Evolutionary conservation across 2,113 vertebrate species (phyloP).

Genomic region (Dipodomys spectabilis): DNA sequence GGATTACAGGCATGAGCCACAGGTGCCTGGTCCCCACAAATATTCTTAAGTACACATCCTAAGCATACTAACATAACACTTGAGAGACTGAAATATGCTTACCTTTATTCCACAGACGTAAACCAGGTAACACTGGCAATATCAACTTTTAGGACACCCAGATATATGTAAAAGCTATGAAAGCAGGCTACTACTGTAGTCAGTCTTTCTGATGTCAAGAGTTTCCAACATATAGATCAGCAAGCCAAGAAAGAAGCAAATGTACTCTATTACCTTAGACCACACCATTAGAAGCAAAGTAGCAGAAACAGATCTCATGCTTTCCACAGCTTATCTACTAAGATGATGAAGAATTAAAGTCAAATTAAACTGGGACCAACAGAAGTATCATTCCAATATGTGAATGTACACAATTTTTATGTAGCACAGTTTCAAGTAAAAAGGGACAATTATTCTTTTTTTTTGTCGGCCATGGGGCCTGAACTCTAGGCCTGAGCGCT

Average conservation of each 20-base stretch:
- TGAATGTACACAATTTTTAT: slow-evolving; percentile 41
- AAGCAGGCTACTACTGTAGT: slow-evolving; percentile 74
- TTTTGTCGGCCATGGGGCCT: no score
- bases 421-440: slow-evolving; percentile 24
- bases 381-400: slow-evolving; percentile 52
- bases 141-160: slow-evolving; percentile 76
- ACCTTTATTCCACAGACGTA: slow-evolving; percentile 82
- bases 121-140: slow-evolving; percentile 72
- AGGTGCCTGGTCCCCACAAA: background rate
- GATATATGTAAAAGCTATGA: slow-evolving; percentile 77
- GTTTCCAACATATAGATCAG: slow-evolving; percentile 69
- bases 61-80: slow-evolving; percentile 65
- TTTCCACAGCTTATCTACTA: slow-evolving; percentile 72
- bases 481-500: no score
- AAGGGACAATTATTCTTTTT: slow-evolving; percentile 45
- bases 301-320: slow-evolving; percentile 73
- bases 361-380: slow-evolving; percentile 61
- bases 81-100: slow-evolving; percentile 79
- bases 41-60: slow-evolving; percentile 59
- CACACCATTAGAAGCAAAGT: slow-evolving; percentile 71
- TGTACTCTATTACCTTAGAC: slow-evolving; percentile 73
- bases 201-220: slow-evolving; percentile 74
- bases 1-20: no score
- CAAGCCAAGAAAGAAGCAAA: slow-evolving; percentile 75
- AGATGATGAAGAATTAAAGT: slow-evolving; percentile 65